These are phyloP conservation scores for Acanthosepion pharaonis DNA, from an alignment of 2,888 invertebrate genomes.

Conservation along the genomic window DNA sequence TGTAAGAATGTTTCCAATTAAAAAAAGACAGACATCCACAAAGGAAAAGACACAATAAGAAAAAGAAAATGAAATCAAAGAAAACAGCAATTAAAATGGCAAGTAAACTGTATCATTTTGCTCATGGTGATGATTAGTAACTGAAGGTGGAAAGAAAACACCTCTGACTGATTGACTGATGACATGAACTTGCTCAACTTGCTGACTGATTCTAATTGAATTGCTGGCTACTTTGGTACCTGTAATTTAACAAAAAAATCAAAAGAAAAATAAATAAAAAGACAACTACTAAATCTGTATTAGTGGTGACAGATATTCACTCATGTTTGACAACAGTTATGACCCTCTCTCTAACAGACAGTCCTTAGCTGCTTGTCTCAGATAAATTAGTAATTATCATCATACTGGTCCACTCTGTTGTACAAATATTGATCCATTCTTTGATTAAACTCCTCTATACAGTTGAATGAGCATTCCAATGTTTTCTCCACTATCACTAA, in stretches of 20 bases:
- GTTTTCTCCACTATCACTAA: neutral
- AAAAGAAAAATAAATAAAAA: neutral
- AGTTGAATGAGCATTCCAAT: neutral
- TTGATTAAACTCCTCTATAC: neutral
- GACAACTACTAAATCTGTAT: too few relatives aligned
- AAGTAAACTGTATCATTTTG: neutral
- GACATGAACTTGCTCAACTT: neutral
- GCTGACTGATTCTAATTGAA: neutral
- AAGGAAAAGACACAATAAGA: neutral
- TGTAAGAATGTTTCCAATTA: neutral
- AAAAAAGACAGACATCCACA: neutral
- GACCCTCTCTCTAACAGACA: neutral
- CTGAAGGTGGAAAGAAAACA: neutral
- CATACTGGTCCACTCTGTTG: neutral
- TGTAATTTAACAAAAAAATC: neutral
- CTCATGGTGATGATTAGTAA: neutral
- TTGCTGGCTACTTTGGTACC: neutral
- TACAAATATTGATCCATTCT: neutral
- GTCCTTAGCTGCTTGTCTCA: neutral
- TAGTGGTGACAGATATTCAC: neutral
- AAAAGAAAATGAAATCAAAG: neutral
- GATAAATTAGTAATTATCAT: neutral
- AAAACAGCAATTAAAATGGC: neutral
- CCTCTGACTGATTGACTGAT: neutral
- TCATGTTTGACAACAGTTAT: neutral